Base-by-base conservation (phyloP, 2,888 invertebrate genomes). In the Euclidia mi region DNA sequence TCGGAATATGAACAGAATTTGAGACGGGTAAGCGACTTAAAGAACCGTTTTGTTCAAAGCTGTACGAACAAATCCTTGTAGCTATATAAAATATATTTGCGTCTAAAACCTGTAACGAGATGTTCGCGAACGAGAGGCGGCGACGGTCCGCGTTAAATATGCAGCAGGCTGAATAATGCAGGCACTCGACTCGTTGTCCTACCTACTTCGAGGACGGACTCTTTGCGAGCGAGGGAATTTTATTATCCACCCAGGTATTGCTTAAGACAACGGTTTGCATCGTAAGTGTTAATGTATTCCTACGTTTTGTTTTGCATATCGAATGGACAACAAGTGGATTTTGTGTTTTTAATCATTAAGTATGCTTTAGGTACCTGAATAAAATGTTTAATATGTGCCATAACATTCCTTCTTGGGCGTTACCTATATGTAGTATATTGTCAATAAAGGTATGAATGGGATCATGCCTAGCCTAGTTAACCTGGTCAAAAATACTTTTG, bases 121-220 rank as follows among this genome's bases (percentile, higher is more conserved):
- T 20, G 37, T 51, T 18, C 15, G 45, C 43, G 35, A 42, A 55
- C 47, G 55, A 47, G 59, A 65, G 49, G 43, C 59, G 53, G 58
- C 62, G 72, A 59, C 68, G 66, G 57, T 62, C 46, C 66, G 48
- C 61, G 64, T 87, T 83, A 85, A 84, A 82, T 85, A 87, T 86
- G 82, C 82, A 87, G 71, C 73, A 77, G 62, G 31, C 63, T 87
- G 85, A 87, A 87, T 86, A 84, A 87, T 87, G 82, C 84, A 85
- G 53, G 76, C 77, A 72, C 75, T 73, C 61, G 62, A 67, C 52
- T 65, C 53, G 20, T 43, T 31, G 58, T 56, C 34, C 29, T 44
- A 42, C 62, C 37, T 42, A 53, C 52, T 56, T 43, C 34, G 57
- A 48, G 57, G 57, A 51, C 53, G 64, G 51, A 12, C 48, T 65